A percentile compares a stretch with the other conserved stretches of the same genome.
phyloP scores from a whole-genome alignment of 2,113 vertebrate species.

The Erythrocercus mccallii region DNA sequence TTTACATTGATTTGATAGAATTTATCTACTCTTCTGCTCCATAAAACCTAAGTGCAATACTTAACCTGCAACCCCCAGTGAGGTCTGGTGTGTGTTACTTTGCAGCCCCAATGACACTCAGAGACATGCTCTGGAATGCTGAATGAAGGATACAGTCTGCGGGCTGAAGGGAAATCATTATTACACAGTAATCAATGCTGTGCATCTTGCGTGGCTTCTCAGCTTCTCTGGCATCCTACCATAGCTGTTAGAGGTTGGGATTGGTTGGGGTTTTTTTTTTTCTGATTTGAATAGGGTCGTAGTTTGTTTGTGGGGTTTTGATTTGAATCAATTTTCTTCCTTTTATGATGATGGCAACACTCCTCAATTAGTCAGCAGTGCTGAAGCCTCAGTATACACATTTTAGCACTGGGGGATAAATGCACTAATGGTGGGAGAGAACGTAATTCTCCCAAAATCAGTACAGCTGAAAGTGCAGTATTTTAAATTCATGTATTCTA shows the following conservation, averaged over 20 bases:
- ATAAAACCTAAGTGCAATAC: conserved; percentile 47
- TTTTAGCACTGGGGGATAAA: not conserved
- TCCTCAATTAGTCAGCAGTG: not conserved
- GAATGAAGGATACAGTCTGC: not conserved
- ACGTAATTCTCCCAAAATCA: not conserved
- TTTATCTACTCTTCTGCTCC: conserved; percentile 59
- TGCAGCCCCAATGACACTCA: not conserved
- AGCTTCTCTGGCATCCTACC: not conserved
- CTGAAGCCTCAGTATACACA: not conserved
- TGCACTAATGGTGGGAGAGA: not conserved
- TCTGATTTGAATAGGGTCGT: conserved; percentile 18
- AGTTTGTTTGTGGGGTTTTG: not conserved
- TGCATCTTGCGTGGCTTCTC: not conserved
- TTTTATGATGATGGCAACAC: conserved; percentile 1
- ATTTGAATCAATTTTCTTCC: not conserved
- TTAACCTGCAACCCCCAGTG: conserved; percentile 25
- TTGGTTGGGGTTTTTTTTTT: not conserved
- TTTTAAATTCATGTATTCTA: not conserved
- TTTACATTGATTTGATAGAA: conserved; percentile 47
- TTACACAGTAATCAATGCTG: conserved; percentile 15
- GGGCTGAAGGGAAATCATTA: conserved; percentile 24
- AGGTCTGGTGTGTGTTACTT: not conserved
- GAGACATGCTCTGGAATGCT: not conserved
- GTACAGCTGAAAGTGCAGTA: not conserved
- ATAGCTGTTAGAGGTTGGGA: not conserved